These are phyloP conservation scores for Magallana nippona DNA, from an alignment of 2,888 invertebrate species.

Conservation along the genomic window DNA sequence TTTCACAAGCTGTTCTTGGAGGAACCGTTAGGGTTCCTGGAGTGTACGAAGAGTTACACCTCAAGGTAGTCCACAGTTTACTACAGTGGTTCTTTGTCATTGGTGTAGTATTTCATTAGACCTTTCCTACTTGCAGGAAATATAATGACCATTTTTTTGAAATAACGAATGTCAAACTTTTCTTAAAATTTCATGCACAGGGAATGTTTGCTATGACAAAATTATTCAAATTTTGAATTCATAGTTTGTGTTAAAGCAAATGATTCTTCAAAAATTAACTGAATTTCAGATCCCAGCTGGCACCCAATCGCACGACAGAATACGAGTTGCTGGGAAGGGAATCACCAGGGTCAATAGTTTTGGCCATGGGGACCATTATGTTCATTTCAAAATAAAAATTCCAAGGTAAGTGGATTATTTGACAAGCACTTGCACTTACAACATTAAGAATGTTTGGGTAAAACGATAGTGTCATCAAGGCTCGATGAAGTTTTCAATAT, in stretches of 20 bases:
- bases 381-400: conserved; percentile 92
- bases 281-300: conserved; percentile 88
- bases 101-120: not conserved
- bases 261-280: not conserved
- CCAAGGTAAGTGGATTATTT: conserved; percentile 83
- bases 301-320: conserved; percentile 94
- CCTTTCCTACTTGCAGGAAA: no score
- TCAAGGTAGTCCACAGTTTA: conserved; percentile 86
- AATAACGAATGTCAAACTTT: no score
- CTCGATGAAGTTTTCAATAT: no score
- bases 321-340: conserved; percentile 93
- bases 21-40: conserved; percentile 95
- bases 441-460: not conserved
- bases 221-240: not conserved
- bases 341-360: conserved; percentile 93
- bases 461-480: no score
- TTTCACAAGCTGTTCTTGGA: conserved; percentile 95
- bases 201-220: no score
- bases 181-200: no score
- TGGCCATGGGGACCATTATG: conserved; percentile 97
- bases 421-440: not conserved
- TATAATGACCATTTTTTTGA: no score
- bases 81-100: not conserved
- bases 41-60: conserved; percentile 94
- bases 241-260: not conserved